Evolutionary conservation across 1,140 invertebrate species (phyloP).

Genomic region (Macrobrachium rosenbergii): DNA sequence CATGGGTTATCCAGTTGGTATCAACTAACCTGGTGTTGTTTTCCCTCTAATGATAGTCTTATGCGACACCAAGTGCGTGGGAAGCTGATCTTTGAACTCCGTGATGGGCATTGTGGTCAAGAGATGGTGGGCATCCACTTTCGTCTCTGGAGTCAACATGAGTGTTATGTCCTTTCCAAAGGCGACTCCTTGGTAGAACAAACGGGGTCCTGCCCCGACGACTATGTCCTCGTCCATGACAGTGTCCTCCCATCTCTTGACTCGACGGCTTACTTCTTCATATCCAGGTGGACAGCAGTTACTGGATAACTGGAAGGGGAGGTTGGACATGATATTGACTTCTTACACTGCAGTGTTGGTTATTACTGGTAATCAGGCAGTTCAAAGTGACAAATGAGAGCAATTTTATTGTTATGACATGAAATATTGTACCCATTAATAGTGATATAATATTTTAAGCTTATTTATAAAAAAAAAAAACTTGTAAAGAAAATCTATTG

Average conservation of each 20-base stretch:
- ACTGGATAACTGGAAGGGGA: constrained; percentile 33
- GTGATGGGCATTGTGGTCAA: constrained; percentile 80
- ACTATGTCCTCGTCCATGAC: constrained; percentile 73
- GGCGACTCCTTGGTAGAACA: constrained; percentile 82
- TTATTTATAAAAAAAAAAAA: too few relatives aligned
- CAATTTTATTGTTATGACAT: not conserved
- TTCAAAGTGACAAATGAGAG: not conserved
- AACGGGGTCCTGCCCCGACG: constrained; percentile 77
- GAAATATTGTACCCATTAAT: too few relatives aligned
- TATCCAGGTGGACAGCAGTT: constrained; percentile 26
- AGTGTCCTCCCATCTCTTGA: constrained; percentile 65
- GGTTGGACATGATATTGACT: not conserved
- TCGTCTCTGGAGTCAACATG: constrained; percentile 78
- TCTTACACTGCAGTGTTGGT: not conserved
- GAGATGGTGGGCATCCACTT: constrained; percentile 71
- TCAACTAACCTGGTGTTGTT: constrained; percentile 34
- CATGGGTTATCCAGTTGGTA: not conserved
- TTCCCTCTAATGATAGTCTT: constrained; percentile 19
- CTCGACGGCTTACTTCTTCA: constrained; percentile 16
- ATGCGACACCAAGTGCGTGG: constrained; percentile 74
- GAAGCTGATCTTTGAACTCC: constrained; percentile 83
- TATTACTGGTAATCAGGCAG: not conserved
- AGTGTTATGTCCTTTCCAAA: constrained; percentile 79
- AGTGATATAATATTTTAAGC: too few relatives aligned
- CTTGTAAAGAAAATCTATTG: too few relatives aligned